Evolutionary conservation across 2,797 vertebrate species (phyloP).

Genomic region (Gymnoscopelus braueri): DNA sequence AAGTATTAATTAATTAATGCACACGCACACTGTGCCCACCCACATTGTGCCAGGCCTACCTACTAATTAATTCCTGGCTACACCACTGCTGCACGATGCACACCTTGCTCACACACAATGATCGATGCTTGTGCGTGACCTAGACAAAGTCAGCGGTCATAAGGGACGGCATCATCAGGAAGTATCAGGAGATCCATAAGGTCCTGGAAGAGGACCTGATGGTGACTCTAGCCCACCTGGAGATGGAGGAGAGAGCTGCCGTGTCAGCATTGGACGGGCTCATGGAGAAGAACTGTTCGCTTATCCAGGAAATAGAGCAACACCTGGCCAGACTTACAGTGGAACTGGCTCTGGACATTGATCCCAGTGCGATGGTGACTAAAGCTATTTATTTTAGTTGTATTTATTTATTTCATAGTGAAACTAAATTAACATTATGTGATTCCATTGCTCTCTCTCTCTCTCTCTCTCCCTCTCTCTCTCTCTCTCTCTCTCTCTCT

Average conservation of each 20-base stretch:
- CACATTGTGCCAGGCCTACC: too few relatives aligned
- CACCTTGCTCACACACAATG: slow-evolving; percentile 6
- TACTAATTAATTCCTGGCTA: too few relatives aligned
- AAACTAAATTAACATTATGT: background rate
- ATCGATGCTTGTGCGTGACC: slow-evolving; percentile 36
- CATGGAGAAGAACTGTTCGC: slow-evolving; percentile 77
- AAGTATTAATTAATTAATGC: too few relatives aligned
- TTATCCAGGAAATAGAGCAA: slow-evolving; percentile 80
- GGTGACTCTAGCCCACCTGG: slow-evolving; percentile 78
- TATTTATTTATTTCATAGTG: background rate
- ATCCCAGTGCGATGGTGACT: slow-evolving; percentile 55
- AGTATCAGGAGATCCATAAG: slow-evolving; percentile 80
- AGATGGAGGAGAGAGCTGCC: slow-evolving; percentile 79
- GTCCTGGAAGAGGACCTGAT: slow-evolving; percentile 79
- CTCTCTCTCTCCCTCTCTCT: background rate
- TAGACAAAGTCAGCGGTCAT: slow-evolving; percentile 77
- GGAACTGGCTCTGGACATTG: slow-evolving; percentile 46
- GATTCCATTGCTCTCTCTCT: too few relatives aligned
- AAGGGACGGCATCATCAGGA: slow-evolving; percentile 72
- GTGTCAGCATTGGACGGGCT: slow-evolving; percentile 70
- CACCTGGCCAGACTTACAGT: slow-evolving; percentile 70
- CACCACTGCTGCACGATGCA: too few relatives aligned
- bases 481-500: background rate
- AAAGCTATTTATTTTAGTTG: too few relatives aligned
- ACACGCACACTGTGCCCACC: too few relatives aligned